Evolutionary conservation across 92 coral and sea anemone genomes (phyloP), one percentile per base, ranked within the genome.

Genomic region (Epizoanthus scotinus): DNA sequence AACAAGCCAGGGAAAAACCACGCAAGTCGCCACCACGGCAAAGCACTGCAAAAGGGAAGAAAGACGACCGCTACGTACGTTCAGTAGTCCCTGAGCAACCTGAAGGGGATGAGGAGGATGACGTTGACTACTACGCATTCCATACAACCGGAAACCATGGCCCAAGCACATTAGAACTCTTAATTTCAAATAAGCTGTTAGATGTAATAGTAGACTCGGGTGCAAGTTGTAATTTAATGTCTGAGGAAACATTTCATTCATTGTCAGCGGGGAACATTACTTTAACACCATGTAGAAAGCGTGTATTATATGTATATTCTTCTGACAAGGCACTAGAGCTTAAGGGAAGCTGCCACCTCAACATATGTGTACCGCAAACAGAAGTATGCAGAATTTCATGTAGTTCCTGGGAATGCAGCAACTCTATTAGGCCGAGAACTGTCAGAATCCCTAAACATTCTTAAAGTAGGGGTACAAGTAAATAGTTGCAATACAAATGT

Each of bases 381-480:
- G 63, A 65, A 42, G 73, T 52, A 7, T 63, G 61, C 84, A 9
- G 61, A 79, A 36, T 79, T 79, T 20, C 40, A 25, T 64, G 26
- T 79, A 42, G 84, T 79, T 15, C 84, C 73, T 40, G 74, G 63
- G 5, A 27, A 40, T 8, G 79, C 79, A 50, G 15, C 79, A 72
- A 72, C 79, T 18, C 59, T 44, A 42, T 31, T 69, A 36, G 70
- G 70, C 24, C 40, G 67, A 20, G 59, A 82, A 38, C 38, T 82
- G 14, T 65, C 77, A 42, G 61, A 64, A 40, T 49, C 60, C 19
- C 63, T 79, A n/a, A 77, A 68, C n/a, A 57, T 82, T 21, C 85
- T 82, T 15, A 69, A 34, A 82, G 79, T 70, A 14, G 78, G 75
- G 28, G 73, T 63, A 38, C 71, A 55, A 24, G 84, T 79, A n/a